Evolutionary conservation across 2,113 vertebrate species (phyloP).

Genomic region (Poecilia latipinna): DNA sequence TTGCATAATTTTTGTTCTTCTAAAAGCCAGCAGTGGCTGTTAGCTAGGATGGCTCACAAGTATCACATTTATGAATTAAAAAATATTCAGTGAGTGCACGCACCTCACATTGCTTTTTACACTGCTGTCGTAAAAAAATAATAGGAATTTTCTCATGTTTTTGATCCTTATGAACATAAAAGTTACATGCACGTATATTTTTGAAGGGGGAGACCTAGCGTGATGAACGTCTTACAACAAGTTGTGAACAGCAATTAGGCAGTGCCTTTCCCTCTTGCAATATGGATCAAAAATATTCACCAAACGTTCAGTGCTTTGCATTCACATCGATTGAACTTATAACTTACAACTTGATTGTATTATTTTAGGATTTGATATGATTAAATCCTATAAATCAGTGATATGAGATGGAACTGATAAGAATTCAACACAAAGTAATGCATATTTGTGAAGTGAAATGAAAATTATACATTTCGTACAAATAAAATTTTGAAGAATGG

Average conservation of each 20-base stretch:
- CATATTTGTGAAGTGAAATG: too few species aligned
- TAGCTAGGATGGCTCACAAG: not conserved
- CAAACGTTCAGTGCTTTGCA: not conserved
- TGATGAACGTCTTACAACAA: not conserved
- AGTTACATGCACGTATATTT: not conserved
- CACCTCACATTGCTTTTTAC: too few species aligned
- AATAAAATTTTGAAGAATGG: too few species aligned
- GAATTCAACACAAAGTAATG: too few species aligned
- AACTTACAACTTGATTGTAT: not conserved
- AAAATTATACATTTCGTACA: too few species aligned
- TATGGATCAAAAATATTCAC: not conserved
- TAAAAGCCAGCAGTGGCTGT: not conserved
- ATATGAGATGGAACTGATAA: too few species aligned
- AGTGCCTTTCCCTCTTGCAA: not conserved
- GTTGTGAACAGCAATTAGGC: not conserved
- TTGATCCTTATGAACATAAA: not conserved
- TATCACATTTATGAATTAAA: not conserved
- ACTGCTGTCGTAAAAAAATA: too few species aligned
- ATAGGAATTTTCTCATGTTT: too few species aligned
- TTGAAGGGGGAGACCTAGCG: too few species aligned
- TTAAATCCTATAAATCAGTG: conserved; percentile 8
- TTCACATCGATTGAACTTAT: not conserved
- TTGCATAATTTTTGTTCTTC: not conserved
- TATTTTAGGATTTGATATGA: not conserved
- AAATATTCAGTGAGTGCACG: too few species aligned